Evolutionary conservation across 2,113 vertebrate species (phyloP).

Genomic region (Phaethon lepturus): DNA sequence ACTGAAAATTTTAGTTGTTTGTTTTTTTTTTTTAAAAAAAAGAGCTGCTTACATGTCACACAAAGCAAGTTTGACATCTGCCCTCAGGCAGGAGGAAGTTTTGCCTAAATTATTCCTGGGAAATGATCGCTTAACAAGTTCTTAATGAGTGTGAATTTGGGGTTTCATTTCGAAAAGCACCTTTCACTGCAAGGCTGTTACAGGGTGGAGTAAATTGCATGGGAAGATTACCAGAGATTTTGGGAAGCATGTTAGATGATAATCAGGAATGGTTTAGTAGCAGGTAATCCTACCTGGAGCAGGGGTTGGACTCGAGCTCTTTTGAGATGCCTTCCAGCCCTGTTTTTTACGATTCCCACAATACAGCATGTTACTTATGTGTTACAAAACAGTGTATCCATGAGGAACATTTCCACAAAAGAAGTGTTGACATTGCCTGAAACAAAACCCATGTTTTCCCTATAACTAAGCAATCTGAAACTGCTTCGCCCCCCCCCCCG

Average conservation of each 20-base stretch:
- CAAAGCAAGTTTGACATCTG: not conserved
- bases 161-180: not conserved
- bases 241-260: not conserved
- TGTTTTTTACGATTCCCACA: not conserved
- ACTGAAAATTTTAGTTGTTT: too few relatives aligned
- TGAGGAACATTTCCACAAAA: not conserved
- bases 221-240: not conserved
- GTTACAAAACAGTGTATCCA: not conserved
- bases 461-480: not conserved
- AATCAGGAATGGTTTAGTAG: not conserved
- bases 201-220: not conserved
- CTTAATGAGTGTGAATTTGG: not conserved
- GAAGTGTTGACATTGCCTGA: not conserved
- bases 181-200: not conserved
- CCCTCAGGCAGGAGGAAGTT: not conserved
- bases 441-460: not conserved
- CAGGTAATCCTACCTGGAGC: not conserved
- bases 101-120: not conserved
- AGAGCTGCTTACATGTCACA: not conserved
- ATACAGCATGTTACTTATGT: not conserved
- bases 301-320: not conserved
- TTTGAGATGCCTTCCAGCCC: not conserved
- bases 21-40: not conserved
- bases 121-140: not conserved
- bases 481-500: fast-evolving